Conservation (phyloP, 2,797 vertebrate species). For the Morus bassanus region DNA sequence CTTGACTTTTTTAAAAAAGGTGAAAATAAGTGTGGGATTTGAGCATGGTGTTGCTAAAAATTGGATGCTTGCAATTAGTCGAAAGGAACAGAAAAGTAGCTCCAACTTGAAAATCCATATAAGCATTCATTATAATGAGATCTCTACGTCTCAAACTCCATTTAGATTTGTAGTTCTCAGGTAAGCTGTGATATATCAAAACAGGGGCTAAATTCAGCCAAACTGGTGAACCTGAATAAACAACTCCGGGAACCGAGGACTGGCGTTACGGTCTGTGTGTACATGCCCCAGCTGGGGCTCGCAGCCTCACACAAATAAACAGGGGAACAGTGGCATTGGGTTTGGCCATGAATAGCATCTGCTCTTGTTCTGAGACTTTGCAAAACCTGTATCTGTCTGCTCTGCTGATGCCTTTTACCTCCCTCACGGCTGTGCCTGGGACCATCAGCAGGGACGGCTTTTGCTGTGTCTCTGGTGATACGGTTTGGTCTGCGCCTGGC, state of each 20-base stretch:
- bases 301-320: rapidly evolving
- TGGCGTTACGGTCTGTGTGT: rapidly evolving
- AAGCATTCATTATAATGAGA: neutral
- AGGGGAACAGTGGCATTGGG: rapidly evolving
- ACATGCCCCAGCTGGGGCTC: neutral
- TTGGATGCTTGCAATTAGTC: neutral
- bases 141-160: neutral
- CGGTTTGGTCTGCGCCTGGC: neutral
- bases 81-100: neutral
- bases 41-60: neutral
- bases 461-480: rapidly evolving
- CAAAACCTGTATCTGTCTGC: neutral
- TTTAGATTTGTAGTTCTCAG: neutral
- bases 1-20: neutral
- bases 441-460: neutral
- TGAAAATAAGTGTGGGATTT: neutral
- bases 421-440: neutral
- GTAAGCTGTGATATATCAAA: neutral
- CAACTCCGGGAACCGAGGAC: neutral
- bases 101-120: neutral
- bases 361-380: no score
- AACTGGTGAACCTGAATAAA: neutral
- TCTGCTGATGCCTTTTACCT: neutral
- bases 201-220: neutral
- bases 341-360: rapidly evolving